A percentile compares a stretch with the other conserved stretches of the same genome.
These are phyloP conservation scores for Rhinoderma darwinii DNA, from an alignment of 2,113 vertebrate genomes.

Conservation along the genomic window DNA sequence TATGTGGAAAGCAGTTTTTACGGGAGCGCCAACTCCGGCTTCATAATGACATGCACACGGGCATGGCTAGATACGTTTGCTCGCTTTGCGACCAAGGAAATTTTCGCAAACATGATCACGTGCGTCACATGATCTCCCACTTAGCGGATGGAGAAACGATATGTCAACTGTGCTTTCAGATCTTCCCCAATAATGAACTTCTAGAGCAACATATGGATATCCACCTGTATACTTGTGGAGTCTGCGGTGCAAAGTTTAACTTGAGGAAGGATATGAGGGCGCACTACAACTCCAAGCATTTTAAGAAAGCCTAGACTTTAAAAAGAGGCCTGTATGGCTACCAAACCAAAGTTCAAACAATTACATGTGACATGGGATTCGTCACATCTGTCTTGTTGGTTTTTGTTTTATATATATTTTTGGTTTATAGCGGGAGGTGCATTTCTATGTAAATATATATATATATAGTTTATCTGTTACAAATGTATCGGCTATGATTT, in stretches of 20 bases:
- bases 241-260: constrained; percentile 98
- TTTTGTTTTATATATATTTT: background rate
- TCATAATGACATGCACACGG: constrained; percentile 99
- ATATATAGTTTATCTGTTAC: background rate
- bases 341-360: constrained; percentile 12
- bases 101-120: constrained; percentile 98
- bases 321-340: background rate
- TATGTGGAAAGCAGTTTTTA: constrained; percentile 97
- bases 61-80: constrained; percentile 97
- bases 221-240: constrained; percentile 96
- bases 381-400: background rate
- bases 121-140: constrained; percentile 98
- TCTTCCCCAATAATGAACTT: constrained; percentile 91
- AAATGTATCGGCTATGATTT: background rate
- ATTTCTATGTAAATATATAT: background rate
- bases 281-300: constrained; percentile 97
- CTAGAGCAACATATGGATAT: constrained; percentile 98
- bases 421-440: background rate
- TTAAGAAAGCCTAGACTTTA: constrained; percentile 82
- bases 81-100: constrained; percentile 98
- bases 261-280: constrained; percentile 98
- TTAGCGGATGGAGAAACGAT: constrained; percentile 94
- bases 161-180: constrained; percentile 99
- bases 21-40: constrained; percentile 93
- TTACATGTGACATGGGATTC: background rate